phyloP scores from a whole-genome alignment of 2,888 invertebrate species.

The Meteorus colon region DNA sequence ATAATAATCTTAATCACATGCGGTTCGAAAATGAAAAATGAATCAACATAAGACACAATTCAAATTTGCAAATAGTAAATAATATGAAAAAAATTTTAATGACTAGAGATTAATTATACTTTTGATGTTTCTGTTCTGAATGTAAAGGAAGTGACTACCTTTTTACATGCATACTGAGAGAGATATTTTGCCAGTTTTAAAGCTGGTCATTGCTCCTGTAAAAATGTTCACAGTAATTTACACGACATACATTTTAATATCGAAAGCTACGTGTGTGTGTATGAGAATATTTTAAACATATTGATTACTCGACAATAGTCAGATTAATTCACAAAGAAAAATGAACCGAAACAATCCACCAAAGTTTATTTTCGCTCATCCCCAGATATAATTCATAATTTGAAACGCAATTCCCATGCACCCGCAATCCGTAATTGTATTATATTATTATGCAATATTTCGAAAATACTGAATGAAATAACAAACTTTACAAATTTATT shows the following conservation, averaged over 20 bases:
- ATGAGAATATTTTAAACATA: background rate
- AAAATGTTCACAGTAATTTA: conserved; percentile 53
- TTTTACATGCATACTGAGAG: conserved; percentile 63
- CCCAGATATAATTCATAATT: background rate
- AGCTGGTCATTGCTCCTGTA: conserved; percentile 63
- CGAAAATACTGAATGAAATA: background rate
- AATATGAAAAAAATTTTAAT: background rate
- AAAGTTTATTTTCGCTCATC: background rate
- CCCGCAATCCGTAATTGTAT: conserved; percentile 14
- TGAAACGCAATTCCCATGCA: conserved; percentile 30
- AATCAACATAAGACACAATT: conserved; percentile 7
- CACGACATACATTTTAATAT: conserved; percentile 1
- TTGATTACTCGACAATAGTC: conserved; percentile 48
- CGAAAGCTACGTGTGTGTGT: background rate
- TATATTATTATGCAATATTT: conserved; percentile 25
- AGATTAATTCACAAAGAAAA: conserved; percentile 36
- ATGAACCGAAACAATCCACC: background rate
- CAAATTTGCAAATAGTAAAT: background rate
- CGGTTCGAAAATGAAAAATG: background rate
- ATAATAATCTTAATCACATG: background rate
- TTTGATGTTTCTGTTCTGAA: conserved; percentile 13
- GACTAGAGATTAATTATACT: conserved; percentile 24
- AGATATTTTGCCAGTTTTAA: conserved; percentile 61
- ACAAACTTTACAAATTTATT: background rate
- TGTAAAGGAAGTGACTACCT: conserved; percentile 55